Percentiles rank a stretch among this genome's conserved stretches.
These are phyloP conservation scores for Apteryx owenii DNA, from an alignment of 2,113 vertebrate genomes.

Conservation along the genomic window DNA sequence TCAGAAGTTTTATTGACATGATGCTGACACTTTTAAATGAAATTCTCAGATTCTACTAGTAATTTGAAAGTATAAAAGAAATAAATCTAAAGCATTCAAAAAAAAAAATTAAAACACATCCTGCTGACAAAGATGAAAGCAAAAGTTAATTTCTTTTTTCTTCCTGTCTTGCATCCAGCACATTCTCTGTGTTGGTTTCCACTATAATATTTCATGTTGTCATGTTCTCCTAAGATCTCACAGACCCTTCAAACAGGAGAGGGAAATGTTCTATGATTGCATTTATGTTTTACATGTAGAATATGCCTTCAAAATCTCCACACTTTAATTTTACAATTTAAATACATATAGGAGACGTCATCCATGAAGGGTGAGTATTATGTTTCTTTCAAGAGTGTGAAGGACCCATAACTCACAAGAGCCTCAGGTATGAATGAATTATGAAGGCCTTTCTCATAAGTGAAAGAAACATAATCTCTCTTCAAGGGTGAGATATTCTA, in stretches of 20 bases:
- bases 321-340: constrained; percentile 38
- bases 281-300: constrained; percentile 5
- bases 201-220: constrained; percentile 5
- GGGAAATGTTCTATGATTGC: neutral
- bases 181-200: neutral
- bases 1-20: neutral
- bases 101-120: neutral
- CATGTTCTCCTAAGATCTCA: neutral
- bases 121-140: neutral
- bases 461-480: constrained; percentile 56
- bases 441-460: constrained; percentile 46
- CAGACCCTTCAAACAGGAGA: neutral
- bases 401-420: constrained; percentile 26
- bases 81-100: neutral
- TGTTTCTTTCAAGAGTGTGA: constrained; percentile 37
- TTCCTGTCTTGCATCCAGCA: neutral
- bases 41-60: neutral
- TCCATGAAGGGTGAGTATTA: constrained; percentile 37
- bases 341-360: neutral
- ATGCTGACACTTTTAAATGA: neutral
- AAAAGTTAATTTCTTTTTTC: constrained; percentile 30
- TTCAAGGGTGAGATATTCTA: constrained; percentile 47
- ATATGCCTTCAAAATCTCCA: neutral
- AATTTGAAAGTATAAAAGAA: constrained; percentile 30
- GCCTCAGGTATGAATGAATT: constrained; percentile 52